Evolutionary conservation across 2,888 invertebrate species (phyloP).

Genomic region (Pharmacophagus antenor): DNA sequence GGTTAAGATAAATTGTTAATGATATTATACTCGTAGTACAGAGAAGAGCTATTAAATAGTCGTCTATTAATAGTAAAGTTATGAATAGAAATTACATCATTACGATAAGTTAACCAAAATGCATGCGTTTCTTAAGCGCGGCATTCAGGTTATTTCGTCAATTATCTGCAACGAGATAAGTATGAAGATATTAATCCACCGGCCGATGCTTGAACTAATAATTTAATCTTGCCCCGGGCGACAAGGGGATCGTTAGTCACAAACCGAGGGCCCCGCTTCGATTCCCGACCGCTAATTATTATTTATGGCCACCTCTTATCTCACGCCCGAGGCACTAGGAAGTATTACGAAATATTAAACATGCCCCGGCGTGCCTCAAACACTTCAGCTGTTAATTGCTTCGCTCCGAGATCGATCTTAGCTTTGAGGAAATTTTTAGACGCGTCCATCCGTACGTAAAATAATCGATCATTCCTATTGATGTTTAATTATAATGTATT

Average conservation of each 20-base stretch:
- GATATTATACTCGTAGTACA: no score
- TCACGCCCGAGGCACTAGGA: constrained; percentile 48
- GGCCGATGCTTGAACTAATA: constrained; percentile 56
- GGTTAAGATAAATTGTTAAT: no score
- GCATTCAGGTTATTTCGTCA: constrained; percentile 3
- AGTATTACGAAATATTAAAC: constrained; percentile 46
- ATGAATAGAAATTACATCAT: no score
- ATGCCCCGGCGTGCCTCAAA: constrained; percentile 35
- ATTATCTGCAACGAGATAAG: constrained; percentile 32
- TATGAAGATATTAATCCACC: constrained; percentile 62
- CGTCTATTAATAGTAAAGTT: no score
- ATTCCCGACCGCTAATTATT: constrained; percentile 64
- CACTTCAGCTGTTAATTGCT: constrained; percentile 34
- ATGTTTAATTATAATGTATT: constrained; percentile 1
- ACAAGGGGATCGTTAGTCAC: constrained; percentile 58
- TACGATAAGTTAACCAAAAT: not conserved
- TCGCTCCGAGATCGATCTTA: constrained; percentile 27
- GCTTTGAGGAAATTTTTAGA: constrained; percentile 7
- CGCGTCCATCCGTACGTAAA: not conserved
- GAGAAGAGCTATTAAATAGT: no score
- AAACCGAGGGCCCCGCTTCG: constrained; percentile 54
- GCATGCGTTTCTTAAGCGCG: not conserved
- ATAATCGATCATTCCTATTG: constrained; percentile 13
- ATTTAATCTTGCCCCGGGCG: constrained; percentile 54
- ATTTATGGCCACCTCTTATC: constrained; percentile 60